Evolutionary conservation across 2,888 invertebrate genomes (phyloP).

Genomic region (Gastrophysa polygoni): DNA sequence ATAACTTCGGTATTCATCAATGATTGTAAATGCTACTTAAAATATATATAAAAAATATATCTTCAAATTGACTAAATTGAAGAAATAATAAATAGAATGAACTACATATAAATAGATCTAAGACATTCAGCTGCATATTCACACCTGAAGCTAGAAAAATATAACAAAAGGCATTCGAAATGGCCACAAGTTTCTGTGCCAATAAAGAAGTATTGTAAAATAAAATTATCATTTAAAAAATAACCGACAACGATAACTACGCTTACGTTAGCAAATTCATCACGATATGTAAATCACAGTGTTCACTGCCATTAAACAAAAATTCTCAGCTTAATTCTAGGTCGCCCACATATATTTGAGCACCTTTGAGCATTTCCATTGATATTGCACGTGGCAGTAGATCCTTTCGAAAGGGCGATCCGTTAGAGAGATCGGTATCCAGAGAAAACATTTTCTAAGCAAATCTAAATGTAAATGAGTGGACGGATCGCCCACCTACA

Average conservation of each 20-base stretch:
- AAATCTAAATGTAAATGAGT: neutral
- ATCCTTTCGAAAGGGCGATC: conserved; percentile 1
- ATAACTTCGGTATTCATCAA: neutral
- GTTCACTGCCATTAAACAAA: conserved; percentile 9
- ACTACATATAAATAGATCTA: neutral
- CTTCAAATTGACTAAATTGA: neutral
- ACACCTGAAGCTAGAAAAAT: neutral
- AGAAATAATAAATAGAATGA: neutral
- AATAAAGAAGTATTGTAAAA: neutral
- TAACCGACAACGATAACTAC: neutral
- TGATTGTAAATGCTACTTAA: neutral
- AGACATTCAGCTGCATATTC: neutral
- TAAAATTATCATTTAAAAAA: neutral
- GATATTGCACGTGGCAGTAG: conserved; percentile 28
- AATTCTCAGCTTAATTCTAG: neutral
- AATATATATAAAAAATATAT: neutral
- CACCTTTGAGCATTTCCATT: conserved; percentile 29
- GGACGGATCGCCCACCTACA: neutral
- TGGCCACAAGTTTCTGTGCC: neutral
- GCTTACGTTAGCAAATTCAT: neutral
- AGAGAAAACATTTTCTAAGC: conserved; percentile 1
- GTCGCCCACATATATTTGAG: conserved; percentile 21
- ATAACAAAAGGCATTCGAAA: neutral
- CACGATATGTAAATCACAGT: conserved; percentile 21
- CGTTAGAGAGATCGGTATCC: conserved; percentile 10